Evolutionary conservation across 2,797 vertebrate species (phyloP).

Genomic region (Enteromius unitaeniatus): DNA sequence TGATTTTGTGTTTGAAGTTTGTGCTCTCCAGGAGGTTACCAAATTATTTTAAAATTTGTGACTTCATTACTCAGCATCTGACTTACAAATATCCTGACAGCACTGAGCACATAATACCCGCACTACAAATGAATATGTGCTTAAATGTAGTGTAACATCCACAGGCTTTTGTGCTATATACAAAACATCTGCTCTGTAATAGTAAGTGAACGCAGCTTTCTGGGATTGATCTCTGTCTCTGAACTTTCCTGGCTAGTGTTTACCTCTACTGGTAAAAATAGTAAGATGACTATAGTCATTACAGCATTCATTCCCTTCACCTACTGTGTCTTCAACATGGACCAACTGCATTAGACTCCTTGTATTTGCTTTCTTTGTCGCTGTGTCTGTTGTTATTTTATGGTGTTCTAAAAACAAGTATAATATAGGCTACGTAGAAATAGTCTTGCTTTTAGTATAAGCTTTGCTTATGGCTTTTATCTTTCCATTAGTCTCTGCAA

Average conservation of each 20-base stretch:
- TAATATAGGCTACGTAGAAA: conserved; percentile 11
- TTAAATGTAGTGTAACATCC: background rate
- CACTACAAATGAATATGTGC: background rate
- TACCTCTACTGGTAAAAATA: conserved; percentile 23
- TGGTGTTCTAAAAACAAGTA: conserved; percentile 22
- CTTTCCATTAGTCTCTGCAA: conserved; percentile 50
- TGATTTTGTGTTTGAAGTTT: conserved; percentile 10
- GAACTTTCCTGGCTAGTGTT: background rate
- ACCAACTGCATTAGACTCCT: background rate
- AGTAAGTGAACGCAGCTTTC: background rate
- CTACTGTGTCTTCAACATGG: background rate
- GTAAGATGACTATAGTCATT: background rate
- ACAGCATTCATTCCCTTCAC: background rate
- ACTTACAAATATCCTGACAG: conserved; percentile 33
- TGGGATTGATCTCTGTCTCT: background rate
- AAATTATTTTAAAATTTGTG: background rate
- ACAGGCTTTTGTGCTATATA: background rate
- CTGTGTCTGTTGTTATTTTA: conserved; percentile 26
- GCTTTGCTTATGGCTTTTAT: conserved; percentile 36
- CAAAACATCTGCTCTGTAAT: conserved; percentile 12
- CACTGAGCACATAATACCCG: conserved; percentile 9
- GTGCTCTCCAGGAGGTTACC: background rate
- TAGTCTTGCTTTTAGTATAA: conserved; percentile 29
- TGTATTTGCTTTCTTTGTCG: conserved; percentile 19
- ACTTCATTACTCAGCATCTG: conserved; percentile 25